A percentile compares a stretch with the other conserved stretches of the same genome.
Evolutionary conservation across 1,140 invertebrate genomes (phyloP).

Genomic region (Drosophila malerkotliana): DNA sequence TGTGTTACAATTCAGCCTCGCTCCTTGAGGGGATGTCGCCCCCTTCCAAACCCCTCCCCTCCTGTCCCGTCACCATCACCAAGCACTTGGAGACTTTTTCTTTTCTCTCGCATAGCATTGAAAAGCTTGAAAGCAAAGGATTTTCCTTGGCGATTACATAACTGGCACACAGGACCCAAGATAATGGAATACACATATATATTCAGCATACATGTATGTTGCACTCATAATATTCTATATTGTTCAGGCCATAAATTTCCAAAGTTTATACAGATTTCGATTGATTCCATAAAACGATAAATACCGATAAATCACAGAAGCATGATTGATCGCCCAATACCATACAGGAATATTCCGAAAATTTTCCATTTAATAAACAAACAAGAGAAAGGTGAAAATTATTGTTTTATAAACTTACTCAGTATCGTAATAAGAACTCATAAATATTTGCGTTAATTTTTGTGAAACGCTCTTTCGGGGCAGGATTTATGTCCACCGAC

Average conservation of each 20-base stretch:
- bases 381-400: slow-evolving; percentile 1
- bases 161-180: slow-evolving; percentile 39
- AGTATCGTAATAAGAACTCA: slow-evolving; percentile 79
- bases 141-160: slow-evolving; percentile 51
- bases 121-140: slow-evolving; percentile 42
- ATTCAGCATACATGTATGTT: not conserved
- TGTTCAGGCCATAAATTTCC: slow-evolving; percentile 41
- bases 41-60: not conserved
- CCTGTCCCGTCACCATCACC: not conserved
- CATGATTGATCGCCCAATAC: not conserved
- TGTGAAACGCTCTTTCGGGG: slow-evolving; percentile 21
- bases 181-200: slow-evolving; percentile 18
- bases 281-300: slow-evolving; percentile 5
- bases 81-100: slow-evolving; percentile 31
- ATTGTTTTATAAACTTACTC: slow-evolving; percentile 65
- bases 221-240: slow-evolving; percentile 2
- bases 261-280: slow-evolving; percentile 17
- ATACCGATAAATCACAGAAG: slow-evolving; percentile 1
- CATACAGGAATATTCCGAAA: not conserved
- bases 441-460: slow-evolving; percentile 61
- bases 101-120: slow-evolving; percentile 43
- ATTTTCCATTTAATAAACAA: slow-evolving; percentile 5
- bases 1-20: slow-evolving; percentile 65
- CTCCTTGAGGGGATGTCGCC: slow-evolving; percentile 21
- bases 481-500: slow-evolving; percentile 18